These are phyloP conservation scores for Scomber colias DNA, from an alignment of 2,113 vertebrate species.

Conservation along the genomic window DNA sequence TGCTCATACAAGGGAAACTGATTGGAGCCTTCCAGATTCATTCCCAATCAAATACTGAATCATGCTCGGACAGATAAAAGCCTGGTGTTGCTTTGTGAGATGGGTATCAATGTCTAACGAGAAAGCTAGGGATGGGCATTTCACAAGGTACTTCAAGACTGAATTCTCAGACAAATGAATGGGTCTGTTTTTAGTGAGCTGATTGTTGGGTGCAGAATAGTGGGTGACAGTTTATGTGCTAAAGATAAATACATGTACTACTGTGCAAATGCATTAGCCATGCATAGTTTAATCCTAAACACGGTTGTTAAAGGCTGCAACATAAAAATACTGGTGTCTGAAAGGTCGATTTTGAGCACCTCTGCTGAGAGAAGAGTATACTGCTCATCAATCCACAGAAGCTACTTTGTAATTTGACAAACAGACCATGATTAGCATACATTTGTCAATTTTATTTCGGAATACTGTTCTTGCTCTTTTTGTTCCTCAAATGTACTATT, in stretches of 20 bases:
- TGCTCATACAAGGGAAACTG: conserved; percentile 77
- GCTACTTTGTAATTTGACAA: conserved; percentile 56
- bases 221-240: conserved; percentile 11
- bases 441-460: conserved; percentile 41
- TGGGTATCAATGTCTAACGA: conserved; percentile 55
- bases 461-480: conserved; percentile 34
- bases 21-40: conserved; percentile 76
- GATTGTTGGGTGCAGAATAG: conserved; percentile 47
- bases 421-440: conserved; percentile 61
- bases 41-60: conserved; percentile 76
- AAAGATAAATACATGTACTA: conserved; percentile 57
- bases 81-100: conserved; percentile 48
- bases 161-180: conserved; percentile 40
- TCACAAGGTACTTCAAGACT: conserved; percentile 43
- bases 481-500: conserved; percentile 31
- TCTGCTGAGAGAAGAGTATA: conserved; percentile 44
- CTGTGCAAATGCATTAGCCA: conserved; percentile 55
- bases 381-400: conserved; percentile 52
- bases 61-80: conserved; percentile 67
- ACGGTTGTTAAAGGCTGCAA: conserved; percentile 29
- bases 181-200: conserved; percentile 50
- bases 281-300: conserved; percentile 56
- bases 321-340: conserved; percentile 43
- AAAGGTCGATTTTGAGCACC: conserved; percentile 46
- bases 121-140: conserved; percentile 52